Percentiles rank a stretch among this genome's conserved stretches.
Evolutionary conservation across 2,888 invertebrate species (phyloP).

Genomic region (Drosophila crucigera): DNA sequence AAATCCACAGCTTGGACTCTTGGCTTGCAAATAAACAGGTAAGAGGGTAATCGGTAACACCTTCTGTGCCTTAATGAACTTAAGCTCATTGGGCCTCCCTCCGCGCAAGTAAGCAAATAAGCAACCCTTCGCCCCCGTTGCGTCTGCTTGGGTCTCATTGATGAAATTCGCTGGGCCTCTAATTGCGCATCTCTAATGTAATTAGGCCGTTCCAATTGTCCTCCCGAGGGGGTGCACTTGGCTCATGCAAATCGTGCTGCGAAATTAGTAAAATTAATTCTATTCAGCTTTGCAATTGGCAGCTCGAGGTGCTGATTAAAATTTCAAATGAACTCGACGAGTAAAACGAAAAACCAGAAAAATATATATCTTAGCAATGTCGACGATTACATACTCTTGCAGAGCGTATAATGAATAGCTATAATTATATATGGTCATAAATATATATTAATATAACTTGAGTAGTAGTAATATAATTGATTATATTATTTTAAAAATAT

Average conservation of each 20-base stretch:
- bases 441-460: background rate
- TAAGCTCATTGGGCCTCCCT: constrained; percentile 9
- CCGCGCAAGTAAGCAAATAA: background rate
- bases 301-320: constrained; percentile 55
- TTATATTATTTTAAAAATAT: background rate
- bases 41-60: constrained; percentile 46
- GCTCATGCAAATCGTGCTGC: constrained; percentile 65
- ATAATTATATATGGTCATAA: background rate
- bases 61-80: constrained; percentile 64
- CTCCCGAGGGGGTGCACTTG: constrained; percentile 6
- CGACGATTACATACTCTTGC: background rate
- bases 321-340: constrained; percentile 37
- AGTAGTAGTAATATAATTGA: background rate
- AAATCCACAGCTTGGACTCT: constrained; percentile 19
- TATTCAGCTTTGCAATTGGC: constrained; percentile 55
- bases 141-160: background rate
- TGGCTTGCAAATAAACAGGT: constrained; percentile 29
- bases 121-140: constrained; percentile 26
- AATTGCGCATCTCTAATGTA: constrained; percentile 76
- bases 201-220: constrained; percentile 49
- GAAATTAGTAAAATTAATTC: constrained; percentile 74
- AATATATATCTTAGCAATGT: no score
- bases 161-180: constrained; percentile 30
- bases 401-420: background rate
- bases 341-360: background rate